These are phyloP conservation scores for Bothrops jararaca DNA, from an alignment of 2,113 vertebrate genomes.

Conservation along the genomic window DNA sequence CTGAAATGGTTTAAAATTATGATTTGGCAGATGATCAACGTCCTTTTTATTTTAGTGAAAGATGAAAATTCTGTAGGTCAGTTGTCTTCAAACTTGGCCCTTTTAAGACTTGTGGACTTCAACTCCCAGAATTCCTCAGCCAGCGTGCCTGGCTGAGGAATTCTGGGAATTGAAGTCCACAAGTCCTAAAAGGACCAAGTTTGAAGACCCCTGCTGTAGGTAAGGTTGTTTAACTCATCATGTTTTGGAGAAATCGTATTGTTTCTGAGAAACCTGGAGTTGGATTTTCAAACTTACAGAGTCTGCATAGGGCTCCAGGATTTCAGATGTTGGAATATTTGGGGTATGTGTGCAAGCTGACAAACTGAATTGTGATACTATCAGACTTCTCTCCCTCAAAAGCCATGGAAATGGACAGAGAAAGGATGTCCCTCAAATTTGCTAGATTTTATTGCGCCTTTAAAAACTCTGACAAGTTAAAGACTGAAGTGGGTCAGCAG, in stretches of 20 bases:
- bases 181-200: no score
- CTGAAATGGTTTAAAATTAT: neutral
- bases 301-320: neutral
- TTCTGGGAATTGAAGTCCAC: no score
- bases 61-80: neutral
- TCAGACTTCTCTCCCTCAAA: neutral
- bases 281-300: neutral
- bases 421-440: neutral
- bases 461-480: neutral
- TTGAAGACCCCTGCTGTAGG: no score
- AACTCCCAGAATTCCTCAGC: no score
- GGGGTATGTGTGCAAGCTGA: neutral
- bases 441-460: neutral
- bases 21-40: neutral
- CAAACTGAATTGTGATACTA: neutral
- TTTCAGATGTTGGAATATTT: neutral
- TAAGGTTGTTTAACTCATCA: neutral
- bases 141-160: no score
- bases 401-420: neutral
- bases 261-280: neutral
- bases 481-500: neutral
- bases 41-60: neutral
- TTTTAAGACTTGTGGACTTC: no score
- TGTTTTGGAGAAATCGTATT: neutral
- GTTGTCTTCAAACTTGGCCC: no score